Conservation (phyloP, 64 coral and sea anemone genomes). For the Pocillopora damicornis region DNA sequence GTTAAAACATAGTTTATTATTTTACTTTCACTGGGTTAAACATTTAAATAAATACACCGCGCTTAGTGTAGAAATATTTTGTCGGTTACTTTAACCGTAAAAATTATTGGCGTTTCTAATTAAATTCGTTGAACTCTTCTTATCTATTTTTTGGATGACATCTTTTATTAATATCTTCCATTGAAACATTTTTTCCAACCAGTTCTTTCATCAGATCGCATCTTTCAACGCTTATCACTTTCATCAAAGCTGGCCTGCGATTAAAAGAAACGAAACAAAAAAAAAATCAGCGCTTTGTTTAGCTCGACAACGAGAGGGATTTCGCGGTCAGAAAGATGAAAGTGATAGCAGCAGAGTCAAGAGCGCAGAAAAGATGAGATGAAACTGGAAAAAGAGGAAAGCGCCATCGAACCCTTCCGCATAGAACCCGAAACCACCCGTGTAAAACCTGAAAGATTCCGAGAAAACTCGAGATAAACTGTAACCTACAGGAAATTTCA, state of each 20-base stretch:
- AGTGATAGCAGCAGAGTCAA: constrained; percentile 11
- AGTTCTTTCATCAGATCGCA: background rate
- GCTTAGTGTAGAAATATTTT: background rate
- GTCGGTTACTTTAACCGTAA: background rate
- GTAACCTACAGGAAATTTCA: too few relatives aligned
- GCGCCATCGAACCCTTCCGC: too few relatives aligned
- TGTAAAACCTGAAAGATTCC: too few relatives aligned
- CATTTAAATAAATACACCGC: background rate
- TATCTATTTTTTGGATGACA: background rate
- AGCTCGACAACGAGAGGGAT: background rate
- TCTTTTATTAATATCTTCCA: background rate
- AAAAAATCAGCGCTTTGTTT: background rate
- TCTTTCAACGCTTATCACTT: constrained; percentile 27
- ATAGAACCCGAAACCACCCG: too few relatives aligned
- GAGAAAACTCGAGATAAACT: too few relatives aligned
- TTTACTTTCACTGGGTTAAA: background rate
- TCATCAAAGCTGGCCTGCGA: constrained; percentile 40
- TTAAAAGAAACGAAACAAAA: constrained; percentile 32
- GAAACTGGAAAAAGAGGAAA: too few relatives aligned
- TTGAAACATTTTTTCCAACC: background rate
- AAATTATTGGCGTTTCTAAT: background rate
- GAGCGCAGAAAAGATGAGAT: background rate
- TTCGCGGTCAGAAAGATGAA: constrained; percentile 1
- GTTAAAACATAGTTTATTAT: background rate
- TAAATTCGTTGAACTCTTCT: background rate